Conservation (phyloP, 2,888 invertebrate genomes). For the Unio delphinus region DNA sequence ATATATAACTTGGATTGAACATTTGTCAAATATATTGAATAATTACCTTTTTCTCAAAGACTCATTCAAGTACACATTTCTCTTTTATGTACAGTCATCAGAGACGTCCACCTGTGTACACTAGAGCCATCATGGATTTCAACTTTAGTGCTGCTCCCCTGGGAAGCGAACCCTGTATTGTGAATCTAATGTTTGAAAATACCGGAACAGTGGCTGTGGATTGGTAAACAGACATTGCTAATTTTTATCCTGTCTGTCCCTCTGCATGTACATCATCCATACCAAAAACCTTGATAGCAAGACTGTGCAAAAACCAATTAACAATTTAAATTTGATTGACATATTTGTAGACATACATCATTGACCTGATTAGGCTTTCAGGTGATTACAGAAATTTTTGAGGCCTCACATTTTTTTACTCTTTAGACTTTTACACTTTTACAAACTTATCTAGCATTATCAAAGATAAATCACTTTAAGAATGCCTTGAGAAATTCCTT, state of each 20-base stretch:
- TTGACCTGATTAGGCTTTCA: no score
- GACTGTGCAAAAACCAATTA: no score
- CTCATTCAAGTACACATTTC: background rate
- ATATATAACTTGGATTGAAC: background rate
- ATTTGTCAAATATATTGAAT: background rate
- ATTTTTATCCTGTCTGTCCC: no score
- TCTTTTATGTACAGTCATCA: slow-evolving; percentile 44
- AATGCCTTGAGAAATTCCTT: no score
- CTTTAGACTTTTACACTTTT: no score
- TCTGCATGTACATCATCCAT: background rate
- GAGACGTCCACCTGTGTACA: slow-evolving; percentile 60
- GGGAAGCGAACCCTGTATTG: slow-evolving; percentile 64
- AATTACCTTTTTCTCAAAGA: background rate
- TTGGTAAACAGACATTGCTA: slow-evolving; percentile 53
- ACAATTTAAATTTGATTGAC: no score
- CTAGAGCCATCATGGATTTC: slow-evolving; percentile 67
- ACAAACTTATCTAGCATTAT: no score
- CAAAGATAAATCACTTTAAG: no score
- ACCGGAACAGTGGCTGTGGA: slow-evolving; percentile 67
- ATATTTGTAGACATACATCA: no score
- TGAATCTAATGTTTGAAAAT: slow-evolving; percentile 69
- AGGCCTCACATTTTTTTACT: no score
- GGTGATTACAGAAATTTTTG: no score
- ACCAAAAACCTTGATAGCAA: background rate
- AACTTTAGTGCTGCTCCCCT: slow-evolving; percentile 71